Evolutionary conservation across 2,113 vertebrate genomes (phyloP).

Genomic region (Guaruba guarouba): DNA sequence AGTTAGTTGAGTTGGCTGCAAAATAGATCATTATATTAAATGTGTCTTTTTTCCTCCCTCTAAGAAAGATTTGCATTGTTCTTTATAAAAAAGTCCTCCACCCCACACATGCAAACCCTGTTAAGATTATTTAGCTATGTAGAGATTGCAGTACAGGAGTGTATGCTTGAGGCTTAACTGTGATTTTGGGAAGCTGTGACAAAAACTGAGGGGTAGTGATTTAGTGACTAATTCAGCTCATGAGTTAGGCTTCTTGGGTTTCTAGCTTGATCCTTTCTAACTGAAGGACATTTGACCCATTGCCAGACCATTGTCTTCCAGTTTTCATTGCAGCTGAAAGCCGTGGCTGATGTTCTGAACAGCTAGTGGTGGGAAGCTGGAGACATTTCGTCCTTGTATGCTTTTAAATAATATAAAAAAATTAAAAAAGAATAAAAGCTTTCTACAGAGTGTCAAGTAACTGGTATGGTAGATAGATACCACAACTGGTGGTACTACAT

Average conservation of each 20-base stretch:
- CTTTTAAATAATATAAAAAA: neutral
- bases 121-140: neutral
- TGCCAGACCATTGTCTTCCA: neutral
- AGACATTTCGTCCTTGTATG: neutral
- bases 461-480: too few relatives aligned
- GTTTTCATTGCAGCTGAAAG: neutral
- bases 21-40: slow-evolving; percentile 16
- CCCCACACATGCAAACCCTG: neutral
- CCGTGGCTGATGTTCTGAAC: neutral
- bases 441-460: neutral
- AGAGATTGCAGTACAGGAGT: neutral
- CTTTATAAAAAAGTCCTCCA: neutral
- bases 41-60: rapidly evolving
- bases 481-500: neutral
- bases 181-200: neutral
- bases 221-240: neutral
- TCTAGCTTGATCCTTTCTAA: neutral
- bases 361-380: neutral
- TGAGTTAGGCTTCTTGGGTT: neutral
- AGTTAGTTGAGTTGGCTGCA: neutral
- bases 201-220: neutral
- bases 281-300: neutral
- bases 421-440: neutral
- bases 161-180: neutral
- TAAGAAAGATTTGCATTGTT: neutral